These are phyloP conservation scores for Tachina grossa DNA, from an alignment of 2,888 invertebrate genomes.

Conservation along the genomic window DNA sequence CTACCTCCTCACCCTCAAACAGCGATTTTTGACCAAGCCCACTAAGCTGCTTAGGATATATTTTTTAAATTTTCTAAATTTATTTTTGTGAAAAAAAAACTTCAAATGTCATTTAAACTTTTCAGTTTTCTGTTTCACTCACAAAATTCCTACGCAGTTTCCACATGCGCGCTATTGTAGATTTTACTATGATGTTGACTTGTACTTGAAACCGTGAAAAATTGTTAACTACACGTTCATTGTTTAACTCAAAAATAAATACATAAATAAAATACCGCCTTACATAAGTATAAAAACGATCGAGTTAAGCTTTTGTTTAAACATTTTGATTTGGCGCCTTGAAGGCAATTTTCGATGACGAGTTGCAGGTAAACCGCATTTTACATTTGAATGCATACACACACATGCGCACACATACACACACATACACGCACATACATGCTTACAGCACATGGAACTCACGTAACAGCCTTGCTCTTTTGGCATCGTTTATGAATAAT, in stretches of 20 bases:
- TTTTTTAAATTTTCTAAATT: background rate
- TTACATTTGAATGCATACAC: conserved; percentile 12
- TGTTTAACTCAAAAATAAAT: conserved; percentile 29
- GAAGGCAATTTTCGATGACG: conserved; percentile 67
- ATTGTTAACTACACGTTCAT: conserved; percentile 42
- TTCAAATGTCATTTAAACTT: conserved; percentile 19
- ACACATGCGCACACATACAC: background rate
- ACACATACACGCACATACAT: background rate
- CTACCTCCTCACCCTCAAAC: too few relatives aligned
- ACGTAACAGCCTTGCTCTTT: conserved; percentile 66
- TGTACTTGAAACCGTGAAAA: conserved; percentile 54
- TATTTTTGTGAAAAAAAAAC: background rate
- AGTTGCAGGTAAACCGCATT: conserved; percentile 67
- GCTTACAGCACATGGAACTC: background rate
- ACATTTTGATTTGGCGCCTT: conserved; percentile 62
- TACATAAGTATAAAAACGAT: conserved; percentile 33
- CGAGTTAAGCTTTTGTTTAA: conserved; percentile 61
- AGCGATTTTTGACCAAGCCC: background rate
- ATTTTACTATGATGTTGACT: background rate
- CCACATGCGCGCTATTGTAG: background rate
- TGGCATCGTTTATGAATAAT: conserved; percentile 69
- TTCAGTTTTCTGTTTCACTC: background rate
- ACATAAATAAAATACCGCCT: conserved; percentile 44
- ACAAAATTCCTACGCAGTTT: background rate
- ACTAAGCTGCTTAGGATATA: background rate